Base-by-base conservation (phyloP, 1,140 invertebrate genomes). In the Helicoverpa armigera region DNA sequence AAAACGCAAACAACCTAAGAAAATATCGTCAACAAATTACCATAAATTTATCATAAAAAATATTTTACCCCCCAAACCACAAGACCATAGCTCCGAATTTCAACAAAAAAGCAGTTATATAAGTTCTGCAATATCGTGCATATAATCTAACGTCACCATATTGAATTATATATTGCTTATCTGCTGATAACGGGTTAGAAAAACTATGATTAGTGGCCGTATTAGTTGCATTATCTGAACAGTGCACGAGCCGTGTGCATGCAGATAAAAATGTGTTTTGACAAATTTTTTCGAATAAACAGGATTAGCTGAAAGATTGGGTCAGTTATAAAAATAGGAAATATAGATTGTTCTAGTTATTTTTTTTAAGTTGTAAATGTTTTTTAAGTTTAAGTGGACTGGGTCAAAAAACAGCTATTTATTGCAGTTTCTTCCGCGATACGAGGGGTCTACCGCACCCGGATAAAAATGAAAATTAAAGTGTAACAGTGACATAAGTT, bases 181-280 rank as follows among this genome's bases (percentile, higher is more conserved):
- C 69, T 65, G 9, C 35, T 72, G 79, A 83, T 81, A 84, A 82
- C 43, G 65, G 56, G 81, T 84, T 84, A 86, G 82, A 86, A 86
- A 86, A 72, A 72, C 85, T 86, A 84, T 79, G 83, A 84, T 86
- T 83, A 86, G 80, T 61, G 53, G 61, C 12, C 50, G 73, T 72
- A 82, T 82, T 86, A 82, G 79, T 53, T 73, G 23, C 69, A 81
- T 72, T 85, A 83, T 85, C 82, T 69, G 54, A 35, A 56, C 73
- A 69, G 63, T 63, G 69, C 69, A 72, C 69, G 69, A 50, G 50
- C 2, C 11, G 69, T 72, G 50, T 72, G 48, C 76, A 67, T 79
- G 60, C n/a, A n/a, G 18, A 54, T 63, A 79, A 56, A n/a, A 14
- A 7, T 4, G 7, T 79, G 43, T 69, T 56, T 69, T 69, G 43